A percentile compares a stretch with the other conserved stretches of the same genome.
Evolutionary conservation across 2,113 vertebrate species (phyloP).

Genomic region (Oreochromis tanganicae): DNA sequence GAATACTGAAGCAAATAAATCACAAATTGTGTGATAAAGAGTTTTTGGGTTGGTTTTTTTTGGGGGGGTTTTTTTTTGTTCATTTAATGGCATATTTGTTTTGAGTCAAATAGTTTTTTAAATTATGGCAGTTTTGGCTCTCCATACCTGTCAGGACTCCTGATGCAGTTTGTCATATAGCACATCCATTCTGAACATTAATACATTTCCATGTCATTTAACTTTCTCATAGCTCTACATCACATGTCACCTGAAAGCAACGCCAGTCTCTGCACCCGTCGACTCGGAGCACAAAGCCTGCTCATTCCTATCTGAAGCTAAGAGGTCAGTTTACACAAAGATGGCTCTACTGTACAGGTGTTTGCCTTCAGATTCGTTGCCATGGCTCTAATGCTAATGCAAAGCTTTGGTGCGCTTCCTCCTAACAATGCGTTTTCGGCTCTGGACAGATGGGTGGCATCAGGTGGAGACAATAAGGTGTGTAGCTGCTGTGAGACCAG

Average conservation of each 20-base stretch:
- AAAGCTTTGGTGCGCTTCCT: not conserved
- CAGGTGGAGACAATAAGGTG: slow-evolving; percentile 60
- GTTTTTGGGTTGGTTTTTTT: too few species aligned
- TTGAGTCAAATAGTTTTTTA: not conserved
- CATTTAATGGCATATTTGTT: not conserved
- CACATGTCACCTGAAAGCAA: slow-evolving; percentile 59
- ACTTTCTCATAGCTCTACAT: slow-evolving; percentile 42
- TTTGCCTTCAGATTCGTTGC: not conserved
- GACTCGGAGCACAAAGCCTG: slow-evolving; percentile 61
- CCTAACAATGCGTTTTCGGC: not conserved
- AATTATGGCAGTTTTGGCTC: not conserved
- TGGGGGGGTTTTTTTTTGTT: accelerated
- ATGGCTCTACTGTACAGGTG: not conserved
- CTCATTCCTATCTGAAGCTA: slow-evolving; percentile 43
- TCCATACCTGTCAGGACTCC: not conserved
- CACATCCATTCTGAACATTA: not conserved
- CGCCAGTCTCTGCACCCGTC: not conserved
- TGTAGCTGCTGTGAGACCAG: slow-evolving; percentile 67
- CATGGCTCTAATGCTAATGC: not conserved
- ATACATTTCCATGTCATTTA: not conserved
- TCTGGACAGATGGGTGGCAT: slow-evolving; percentile 63
- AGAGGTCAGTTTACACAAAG: slow-evolving; percentile 29
- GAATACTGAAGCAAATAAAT: not conserved
- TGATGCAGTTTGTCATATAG: not conserved
- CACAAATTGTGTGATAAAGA: not conserved